Percentiles rank a stretch among this genome's conserved stretches.
Conservation (phyloP, 2,113 vertebrate genomes). For the Uria lomvia region DNA sequence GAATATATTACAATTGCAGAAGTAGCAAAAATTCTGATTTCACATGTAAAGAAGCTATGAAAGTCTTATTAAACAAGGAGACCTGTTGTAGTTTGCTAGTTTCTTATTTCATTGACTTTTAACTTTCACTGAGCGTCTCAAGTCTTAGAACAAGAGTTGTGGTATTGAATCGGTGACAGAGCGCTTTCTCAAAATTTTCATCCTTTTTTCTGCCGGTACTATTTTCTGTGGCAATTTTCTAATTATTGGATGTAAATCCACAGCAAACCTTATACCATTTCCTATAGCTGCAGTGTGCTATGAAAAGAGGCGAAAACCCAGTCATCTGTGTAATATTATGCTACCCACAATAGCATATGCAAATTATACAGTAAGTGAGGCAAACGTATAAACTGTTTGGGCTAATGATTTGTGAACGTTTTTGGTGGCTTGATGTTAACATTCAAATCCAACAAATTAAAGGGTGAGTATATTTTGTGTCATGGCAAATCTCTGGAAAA, state of each 20-base stretch:
- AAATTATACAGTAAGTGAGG: not conserved
- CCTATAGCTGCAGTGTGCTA: not conserved
- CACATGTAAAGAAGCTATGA: not conserved
- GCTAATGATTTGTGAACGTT: not conserved
- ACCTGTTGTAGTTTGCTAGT: not conserved
- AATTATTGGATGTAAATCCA: not conserved
- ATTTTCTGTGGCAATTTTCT: not conserved
- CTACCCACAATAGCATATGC: not conserved
- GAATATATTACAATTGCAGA: not conserved
- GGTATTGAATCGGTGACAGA: not conserved
- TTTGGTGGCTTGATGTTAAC: not conserved
- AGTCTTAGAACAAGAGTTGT: not conserved
- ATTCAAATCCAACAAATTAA: not conserved
- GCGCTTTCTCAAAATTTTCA: not conserved
- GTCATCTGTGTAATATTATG: accelerated
- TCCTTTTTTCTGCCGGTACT: not conserved
- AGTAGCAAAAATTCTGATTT: not conserved
- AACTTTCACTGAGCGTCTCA: not conserved
- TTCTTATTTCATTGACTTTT: not conserved
- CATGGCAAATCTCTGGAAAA: not conserved
- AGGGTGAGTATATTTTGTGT: not conserved
- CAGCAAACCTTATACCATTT: not conserved
- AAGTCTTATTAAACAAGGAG: not conserved
- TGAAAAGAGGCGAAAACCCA: not conserved
- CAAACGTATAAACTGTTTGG: not conserved